Conservation (phyloP, 92 coral and sea anemone species). For the Parazoanthus atlanticus region DNA sequence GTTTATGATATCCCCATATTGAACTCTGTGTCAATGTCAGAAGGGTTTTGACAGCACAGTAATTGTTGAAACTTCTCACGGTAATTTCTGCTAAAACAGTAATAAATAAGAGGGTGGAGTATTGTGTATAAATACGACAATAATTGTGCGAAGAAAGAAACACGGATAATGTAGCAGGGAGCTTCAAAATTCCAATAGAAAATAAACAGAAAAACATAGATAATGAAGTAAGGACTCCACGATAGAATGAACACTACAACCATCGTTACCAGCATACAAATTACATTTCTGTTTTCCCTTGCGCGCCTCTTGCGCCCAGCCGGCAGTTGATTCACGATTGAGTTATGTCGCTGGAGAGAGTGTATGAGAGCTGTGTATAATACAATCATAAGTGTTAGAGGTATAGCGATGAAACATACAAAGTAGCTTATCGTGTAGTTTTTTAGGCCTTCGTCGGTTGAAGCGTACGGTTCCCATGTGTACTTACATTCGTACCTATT, state of each 20-base stretch:
- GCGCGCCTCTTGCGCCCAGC: constrained; percentile 20
- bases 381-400: neutral
- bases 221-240: constrained; percentile 13
- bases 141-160: neutral
- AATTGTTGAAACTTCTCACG: constrained; percentile 8
- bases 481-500: neutral
- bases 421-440: constrained; percentile 7
- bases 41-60: constrained; percentile 5
- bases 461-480: neutral
- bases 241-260: constrained; percentile 8
- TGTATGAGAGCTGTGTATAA: constrained; percentile 10
- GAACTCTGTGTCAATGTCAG: neutral
- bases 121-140: constrained; percentile 7
- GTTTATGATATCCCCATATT: constrained; percentile 3
- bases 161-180: neutral
- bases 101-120: constrained; percentile 21
- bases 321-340: constrained; percentile 16
- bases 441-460: neutral
- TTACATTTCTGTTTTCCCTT: constrained; percentile 27
- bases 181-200: constrained; percentile 9
- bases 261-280: constrained; percentile 26
- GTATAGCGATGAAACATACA: constrained; percentile 21
- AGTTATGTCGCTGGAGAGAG: constrained; percentile 10
- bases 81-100: constrained; percentile 18
- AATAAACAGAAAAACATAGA: neutral